Evolutionary conservation across 2,797 vertebrate genomes (phyloP).

Genomic region (Anabas testudineus): DNA sequence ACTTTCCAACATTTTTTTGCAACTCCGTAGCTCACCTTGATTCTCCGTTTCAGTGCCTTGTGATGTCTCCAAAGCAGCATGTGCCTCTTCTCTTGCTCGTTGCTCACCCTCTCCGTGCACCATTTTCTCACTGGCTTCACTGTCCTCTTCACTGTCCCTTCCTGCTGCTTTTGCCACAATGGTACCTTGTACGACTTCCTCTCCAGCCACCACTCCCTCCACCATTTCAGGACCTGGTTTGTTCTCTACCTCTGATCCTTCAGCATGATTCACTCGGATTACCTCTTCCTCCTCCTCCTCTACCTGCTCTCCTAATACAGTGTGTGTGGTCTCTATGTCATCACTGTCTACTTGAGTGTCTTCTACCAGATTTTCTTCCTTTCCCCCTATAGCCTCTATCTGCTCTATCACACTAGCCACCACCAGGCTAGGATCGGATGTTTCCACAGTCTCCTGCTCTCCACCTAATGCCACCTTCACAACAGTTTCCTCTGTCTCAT

Average conservation of each 20-base stretch:
- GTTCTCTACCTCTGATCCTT: constrained; percentile 33
- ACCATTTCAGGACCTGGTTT: constrained; percentile 44
- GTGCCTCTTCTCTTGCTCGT: constrained; percentile 45
- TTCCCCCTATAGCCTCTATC: constrained; percentile 3
- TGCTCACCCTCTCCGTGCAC: constrained; percentile 41
- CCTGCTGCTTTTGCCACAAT: constrained; percentile 21
- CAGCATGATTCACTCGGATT: constrained; percentile 27
- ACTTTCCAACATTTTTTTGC: not conserved
- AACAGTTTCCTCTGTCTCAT: constrained; percentile 41
- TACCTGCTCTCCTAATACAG: constrained; percentile 34
- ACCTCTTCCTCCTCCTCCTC: constrained; percentile 46
- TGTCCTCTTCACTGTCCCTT: constrained; percentile 29
- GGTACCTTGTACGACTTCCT: constrained; percentile 28
- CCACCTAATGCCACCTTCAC: constrained; percentile 28
- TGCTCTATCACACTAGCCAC: constrained; percentile 35
- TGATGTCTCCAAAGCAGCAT: constrained; percentile 34
- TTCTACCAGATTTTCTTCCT: constrained; percentile 29
- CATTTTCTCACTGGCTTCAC: constrained; percentile 33
- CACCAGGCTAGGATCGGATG: constrained; percentile 19
- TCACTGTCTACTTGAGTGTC: constrained; percentile 39
- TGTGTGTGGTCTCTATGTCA: constrained; percentile 53
- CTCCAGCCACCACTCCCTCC: constrained; percentile 32
- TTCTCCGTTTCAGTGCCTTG: constrained; percentile 37
- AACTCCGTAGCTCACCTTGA: constrained; percentile 68
- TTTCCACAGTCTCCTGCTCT: constrained; percentile 39